These are phyloP conservation scores for Leptoteleia sp. DNA, from an alignment of 1,140 invertebrate species.

Conservation along the genomic window DNA sequence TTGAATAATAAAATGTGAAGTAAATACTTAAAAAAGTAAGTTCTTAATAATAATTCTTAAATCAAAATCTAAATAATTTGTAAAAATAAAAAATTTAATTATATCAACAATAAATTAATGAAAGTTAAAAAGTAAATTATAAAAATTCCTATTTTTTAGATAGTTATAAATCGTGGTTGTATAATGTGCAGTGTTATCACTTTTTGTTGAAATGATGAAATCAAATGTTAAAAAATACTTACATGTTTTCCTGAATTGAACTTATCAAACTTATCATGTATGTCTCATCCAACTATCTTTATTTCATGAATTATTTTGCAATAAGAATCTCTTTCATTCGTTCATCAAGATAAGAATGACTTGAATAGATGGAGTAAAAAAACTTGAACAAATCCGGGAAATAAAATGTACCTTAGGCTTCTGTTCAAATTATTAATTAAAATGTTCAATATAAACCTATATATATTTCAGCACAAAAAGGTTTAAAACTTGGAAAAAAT, in stretches of 20 bases:
- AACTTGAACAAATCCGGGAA: no score
- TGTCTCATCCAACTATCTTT: slow-evolving; percentile 31
- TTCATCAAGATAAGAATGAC: slow-evolving; percentile 42
- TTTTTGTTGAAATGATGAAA: slow-evolving; percentile 21
- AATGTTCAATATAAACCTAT: no score
- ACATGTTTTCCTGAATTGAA: slow-evolving; percentile 46
- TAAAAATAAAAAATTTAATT: no score
- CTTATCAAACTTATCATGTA: slow-evolving; percentile 42
- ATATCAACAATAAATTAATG: neutral
- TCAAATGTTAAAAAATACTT: slow-evolving; percentile 22
- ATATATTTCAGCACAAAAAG: no score
- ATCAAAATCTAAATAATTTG: no score
- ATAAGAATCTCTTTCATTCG: slow-evolving; percentile 31
- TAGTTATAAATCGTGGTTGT: no score
- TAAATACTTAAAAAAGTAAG: no score
- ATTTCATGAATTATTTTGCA: slow-evolving; percentile 53
- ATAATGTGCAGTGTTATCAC: neutral
- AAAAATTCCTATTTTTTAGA: no score
- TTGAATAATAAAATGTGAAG: neutral
- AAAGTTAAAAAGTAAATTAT: neutral
- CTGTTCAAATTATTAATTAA: no score
- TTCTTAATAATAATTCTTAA: no score
- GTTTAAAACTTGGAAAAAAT: no score
- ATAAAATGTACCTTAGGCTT: no score
- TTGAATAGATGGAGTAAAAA: slow-evolving; percentile 19